A percentile compares a stretch with the other conserved stretches of the same genome.
These are phyloP conservation scores for Labeo calbasu DNA, from an alignment of 2,797 vertebrate species.

Conservation along the genomic window DNA sequence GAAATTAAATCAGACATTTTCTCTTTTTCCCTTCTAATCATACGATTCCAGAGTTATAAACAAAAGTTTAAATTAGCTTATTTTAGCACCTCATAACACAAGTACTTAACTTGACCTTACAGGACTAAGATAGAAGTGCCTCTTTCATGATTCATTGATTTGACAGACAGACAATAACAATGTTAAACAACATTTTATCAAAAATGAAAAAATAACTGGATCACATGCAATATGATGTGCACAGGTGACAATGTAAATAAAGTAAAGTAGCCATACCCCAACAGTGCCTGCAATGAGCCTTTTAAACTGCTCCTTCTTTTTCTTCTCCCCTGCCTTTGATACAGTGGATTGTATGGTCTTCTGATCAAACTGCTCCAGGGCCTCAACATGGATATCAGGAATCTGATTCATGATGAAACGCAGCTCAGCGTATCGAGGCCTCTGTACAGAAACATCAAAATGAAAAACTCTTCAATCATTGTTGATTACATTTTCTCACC, in stretches of 20 bases:
- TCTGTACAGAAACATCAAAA: conserved; percentile 71
- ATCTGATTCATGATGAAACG: conserved; percentile 90
- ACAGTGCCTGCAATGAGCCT: conserved; percentile 92
- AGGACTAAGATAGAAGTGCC: background rate
- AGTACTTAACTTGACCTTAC: background rate
- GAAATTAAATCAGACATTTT: too few relatives aligned
- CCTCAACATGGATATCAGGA: conserved; percentile 86
- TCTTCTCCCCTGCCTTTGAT: conserved; percentile 88
- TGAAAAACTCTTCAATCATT: background rate
- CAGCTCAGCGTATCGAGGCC: conserved; percentile 88
- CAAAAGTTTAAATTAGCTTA: too few relatives aligned
- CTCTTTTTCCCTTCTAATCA: too few relatives aligned
- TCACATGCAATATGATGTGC: background rate
- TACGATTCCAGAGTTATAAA: too few relatives aligned
- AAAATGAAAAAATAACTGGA: background rate
- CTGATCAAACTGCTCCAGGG: conserved; percentile 90
- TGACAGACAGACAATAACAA: background rate
- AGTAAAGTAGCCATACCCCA: conserved; percentile 82
- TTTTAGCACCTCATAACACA: background rate
- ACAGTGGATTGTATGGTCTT: conserved; percentile 83
- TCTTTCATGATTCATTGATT: too few relatives aligned
- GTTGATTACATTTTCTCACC: background rate
- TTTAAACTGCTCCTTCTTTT: conserved; percentile 93
- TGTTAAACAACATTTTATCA: background rate
- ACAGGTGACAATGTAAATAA: conserved; percentile 41